Evolutionary conservation across 2,888 invertebrate genomes (phyloP), one percentile per base, ranked within the genome.

Genomic region (Nycteola revayana): DNA sequence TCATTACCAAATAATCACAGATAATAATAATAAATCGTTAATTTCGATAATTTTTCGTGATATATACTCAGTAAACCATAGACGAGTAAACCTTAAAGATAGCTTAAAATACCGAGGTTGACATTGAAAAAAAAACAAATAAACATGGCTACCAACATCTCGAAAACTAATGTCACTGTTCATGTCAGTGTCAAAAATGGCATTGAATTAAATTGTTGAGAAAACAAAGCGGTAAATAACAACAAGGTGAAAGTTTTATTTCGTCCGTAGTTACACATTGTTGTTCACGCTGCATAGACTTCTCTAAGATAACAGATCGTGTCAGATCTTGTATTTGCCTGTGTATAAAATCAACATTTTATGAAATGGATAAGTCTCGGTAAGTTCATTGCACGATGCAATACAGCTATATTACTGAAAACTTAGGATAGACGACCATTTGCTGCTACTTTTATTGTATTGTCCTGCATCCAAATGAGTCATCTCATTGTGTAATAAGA

Each of bases 361-460:
- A 17, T 14, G 33, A 10, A 27, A 67, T 67, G 67, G 66, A 66
- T 31, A 67, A 61, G 36, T 56, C 66, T 9, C 64, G 66, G 66
- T 67, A 55, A 41, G 53, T 25, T 36, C 14, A 28, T 25, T 46
- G 25, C 9, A 21, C 21, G 7, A 2, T 25, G 25, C 10, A n/a
- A n/a, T 3, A 20, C 9, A 21, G 10, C 10, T 26, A n/a, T 11
- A 11, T 7, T 14, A 6, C 1, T 11, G 11, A 2, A 5, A 14
- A 14, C 5, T 2, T 14, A 14, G 14, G 14, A 28, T 32, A 14
- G 46, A 49, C 27, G 25, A 42, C 32, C 23, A 42, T 42, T 34
- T 44, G 36, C 22, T 28, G 41, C 17, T 14, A 26, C 11, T 28
- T 17, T 44, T 42, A 40, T 28, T 56, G 43, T 38, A 49, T 28